A percentile compares a stretch with the other conserved stretches of the same genome.
Conservation (phyloP, 2,797 vertebrate species). For the Pteropus rufus region DNA sequence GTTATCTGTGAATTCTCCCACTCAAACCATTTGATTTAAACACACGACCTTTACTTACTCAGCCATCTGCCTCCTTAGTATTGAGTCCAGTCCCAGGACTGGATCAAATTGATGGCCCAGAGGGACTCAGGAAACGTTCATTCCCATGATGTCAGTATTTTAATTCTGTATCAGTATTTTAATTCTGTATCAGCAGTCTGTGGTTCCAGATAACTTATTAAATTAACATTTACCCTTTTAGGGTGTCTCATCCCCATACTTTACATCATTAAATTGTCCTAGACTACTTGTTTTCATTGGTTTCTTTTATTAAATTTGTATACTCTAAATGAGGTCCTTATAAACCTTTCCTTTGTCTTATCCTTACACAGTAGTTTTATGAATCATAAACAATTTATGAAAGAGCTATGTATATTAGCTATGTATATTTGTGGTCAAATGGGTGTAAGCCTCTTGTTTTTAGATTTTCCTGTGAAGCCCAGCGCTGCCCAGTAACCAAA, state of each 20-base stretch:
- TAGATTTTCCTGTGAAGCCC: background rate
- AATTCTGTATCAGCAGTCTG: background rate
- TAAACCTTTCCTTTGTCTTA: background rate
- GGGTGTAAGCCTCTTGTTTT: background rate
- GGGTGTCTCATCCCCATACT: background rate
- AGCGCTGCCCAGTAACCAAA: background rate
- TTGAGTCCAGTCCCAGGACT: background rate
- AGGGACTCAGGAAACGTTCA: background rate
- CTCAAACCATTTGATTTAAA: slow-evolving; percentile 27
- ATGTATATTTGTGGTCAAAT: background rate
- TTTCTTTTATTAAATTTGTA: background rate
- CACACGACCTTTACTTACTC: background rate
- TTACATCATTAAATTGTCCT: background rate
- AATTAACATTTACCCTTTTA: slow-evolving; percentile 17
- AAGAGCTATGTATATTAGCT: background rate
- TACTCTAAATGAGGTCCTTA: background rate
- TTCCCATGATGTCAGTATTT: background rate
- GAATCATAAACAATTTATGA: background rate
- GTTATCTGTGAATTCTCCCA: background rate
- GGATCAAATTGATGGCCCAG: background rate
- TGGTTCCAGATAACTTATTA: background rate
- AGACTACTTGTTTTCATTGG: background rate
- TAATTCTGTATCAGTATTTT: slow-evolving; percentile 11
- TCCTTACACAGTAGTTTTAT: background rate
- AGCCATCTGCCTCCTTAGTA: background rate